Evolutionary conservation across 1,140 invertebrate species (phyloP).

Genomic region (Bombus pascuorum): DNA sequence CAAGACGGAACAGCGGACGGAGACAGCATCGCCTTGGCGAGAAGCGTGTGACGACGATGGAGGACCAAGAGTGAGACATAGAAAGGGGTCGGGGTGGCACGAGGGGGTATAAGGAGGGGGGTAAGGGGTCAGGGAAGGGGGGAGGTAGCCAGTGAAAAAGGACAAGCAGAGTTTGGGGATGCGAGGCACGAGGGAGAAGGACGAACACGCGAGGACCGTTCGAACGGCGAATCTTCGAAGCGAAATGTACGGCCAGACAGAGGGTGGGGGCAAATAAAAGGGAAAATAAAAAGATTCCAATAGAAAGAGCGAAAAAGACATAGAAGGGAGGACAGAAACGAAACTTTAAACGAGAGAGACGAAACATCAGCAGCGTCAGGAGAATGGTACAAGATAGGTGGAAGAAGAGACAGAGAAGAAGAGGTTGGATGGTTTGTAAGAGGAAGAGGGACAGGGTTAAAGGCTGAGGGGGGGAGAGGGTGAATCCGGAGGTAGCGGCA

Average conservation of each 20-base stretch:
- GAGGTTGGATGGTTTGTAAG: too few species aligned
- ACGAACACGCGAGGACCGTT: conserved; percentile 44
- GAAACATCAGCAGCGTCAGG: conserved; percentile 28
- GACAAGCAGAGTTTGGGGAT: conserved; percentile 31
- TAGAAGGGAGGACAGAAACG: conserved; percentile 26
- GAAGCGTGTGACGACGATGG: conserved; percentile 38
- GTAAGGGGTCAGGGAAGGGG: not conserved
- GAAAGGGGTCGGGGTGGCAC: conserved; percentile 43
- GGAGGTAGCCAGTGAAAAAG: conserved; percentile 33
- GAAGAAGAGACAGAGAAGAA: not conserved
- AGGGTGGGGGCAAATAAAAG: conserved; percentile 1
- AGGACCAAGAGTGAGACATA: conserved; percentile 49
- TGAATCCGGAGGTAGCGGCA: conserved; percentile 65
- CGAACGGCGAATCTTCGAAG: conserved; percentile 42
- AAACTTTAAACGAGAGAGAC: conserved; percentile 33
- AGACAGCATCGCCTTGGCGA: not conserved
- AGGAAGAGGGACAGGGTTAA: not conserved
- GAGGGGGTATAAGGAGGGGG: not conserved
- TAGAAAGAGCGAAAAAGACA: conserved; percentile 33
- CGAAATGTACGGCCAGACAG: conserved; percentile 28
- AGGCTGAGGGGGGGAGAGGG: conserved; percentile 28
- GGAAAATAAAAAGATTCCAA: conserved; percentile 61
- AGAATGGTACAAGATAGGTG: not conserved
- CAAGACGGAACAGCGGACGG: not conserved
- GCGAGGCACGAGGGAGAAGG: conserved; percentile 37